A percentile compares a stretch with the other conserved stretches of the same genome.
phyloP scores from a whole-genome alignment of 1,140 invertebrate genomes.

The Solenopsis fugax region DNA sequence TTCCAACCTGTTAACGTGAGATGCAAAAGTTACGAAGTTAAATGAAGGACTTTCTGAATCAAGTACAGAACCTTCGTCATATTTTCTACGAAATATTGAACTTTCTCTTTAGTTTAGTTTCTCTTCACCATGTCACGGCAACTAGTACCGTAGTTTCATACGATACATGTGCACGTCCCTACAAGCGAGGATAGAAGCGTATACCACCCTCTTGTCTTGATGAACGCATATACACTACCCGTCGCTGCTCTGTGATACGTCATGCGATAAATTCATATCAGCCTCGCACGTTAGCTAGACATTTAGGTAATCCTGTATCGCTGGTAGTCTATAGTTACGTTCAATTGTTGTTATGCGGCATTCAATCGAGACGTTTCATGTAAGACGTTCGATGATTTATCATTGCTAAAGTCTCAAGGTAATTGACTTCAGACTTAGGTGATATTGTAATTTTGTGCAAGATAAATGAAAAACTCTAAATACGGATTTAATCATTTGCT shows the following conservation, averaged over 20 bases:
- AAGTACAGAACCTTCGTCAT: background rate
- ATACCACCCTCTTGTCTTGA: conserved; percentile 65
- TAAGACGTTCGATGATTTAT: background rate
- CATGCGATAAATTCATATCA: conserved; percentile 81
- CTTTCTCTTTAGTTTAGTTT: conserved; percentile 10
- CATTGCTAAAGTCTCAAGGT: background rate
- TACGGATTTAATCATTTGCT: background rate
- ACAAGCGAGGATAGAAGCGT: conserved; percentile 32
- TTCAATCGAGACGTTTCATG: background rate
- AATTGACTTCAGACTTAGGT: background rate
- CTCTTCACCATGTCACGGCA: background rate
- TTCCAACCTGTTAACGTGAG: background rate
- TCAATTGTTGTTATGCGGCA: conserved; percentile 42
- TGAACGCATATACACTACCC: conserved; percentile 59
- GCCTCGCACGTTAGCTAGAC: conserved; percentile 54
- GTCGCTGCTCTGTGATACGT: conserved; percentile 74
- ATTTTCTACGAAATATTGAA: conserved; percentile 27
- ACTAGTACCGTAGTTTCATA: conserved; percentile 26
- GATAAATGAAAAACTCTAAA: background rate
- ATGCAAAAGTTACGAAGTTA: conserved; percentile 34
- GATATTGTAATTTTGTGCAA: background rate
- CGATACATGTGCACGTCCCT: conserved; percentile 22
- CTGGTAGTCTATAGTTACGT: conserved; percentile 15
- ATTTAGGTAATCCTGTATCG: conserved; percentile 56
- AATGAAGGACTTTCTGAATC: background rate